Percentiles rank a stretch among this genome's conserved stretches.
Conservation (phyloP, 2,113 vertebrate species). For the Engystomops pustulosus region DNA sequence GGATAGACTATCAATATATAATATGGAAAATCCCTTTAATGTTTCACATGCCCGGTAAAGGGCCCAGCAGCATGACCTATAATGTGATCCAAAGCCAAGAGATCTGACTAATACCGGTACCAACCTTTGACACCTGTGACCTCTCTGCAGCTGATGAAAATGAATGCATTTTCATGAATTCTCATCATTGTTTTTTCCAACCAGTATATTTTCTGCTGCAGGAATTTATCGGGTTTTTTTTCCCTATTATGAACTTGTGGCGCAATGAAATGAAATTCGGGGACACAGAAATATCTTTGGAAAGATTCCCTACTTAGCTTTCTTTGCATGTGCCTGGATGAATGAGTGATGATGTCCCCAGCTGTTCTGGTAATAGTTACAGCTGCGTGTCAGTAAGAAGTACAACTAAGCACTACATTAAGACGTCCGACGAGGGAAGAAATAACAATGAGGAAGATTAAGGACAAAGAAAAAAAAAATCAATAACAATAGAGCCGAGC, state of each 20-base stretch:
- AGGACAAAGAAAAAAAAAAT: conserved; percentile 48
- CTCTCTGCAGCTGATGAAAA: no score
- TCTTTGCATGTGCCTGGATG: conserved; percentile 9
- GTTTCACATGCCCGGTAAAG: no score
- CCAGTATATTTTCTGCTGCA: neutral
- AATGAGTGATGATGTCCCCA: conserved; percentile 18
- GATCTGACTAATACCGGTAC: no score
- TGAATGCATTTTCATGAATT: no score
- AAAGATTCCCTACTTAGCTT: conserved; percentile 8
- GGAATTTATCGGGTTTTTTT: no score
- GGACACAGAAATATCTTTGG: neutral
- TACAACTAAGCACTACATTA: conserved; percentile 17
- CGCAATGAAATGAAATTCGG: neutral
- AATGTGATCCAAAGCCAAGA: no score
- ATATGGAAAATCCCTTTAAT: no score
- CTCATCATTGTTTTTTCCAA: neutral
- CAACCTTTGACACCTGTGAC: no score
- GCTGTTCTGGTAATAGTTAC: conserved; percentile 23
- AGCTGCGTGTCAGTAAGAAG: conserved; percentile 8
- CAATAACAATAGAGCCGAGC: conserved; percentile 27
- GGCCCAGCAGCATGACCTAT: no score
- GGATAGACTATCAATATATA: no score
- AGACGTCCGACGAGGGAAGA: conserved; percentile 6
- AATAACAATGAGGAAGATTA: conserved; percentile 39
- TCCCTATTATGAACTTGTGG: neutral